These are phyloP conservation scores for Pollimyrus isidori DNA, from an alignment of 2,113 vertebrate genomes.

Conservation along the genomic window DNA sequence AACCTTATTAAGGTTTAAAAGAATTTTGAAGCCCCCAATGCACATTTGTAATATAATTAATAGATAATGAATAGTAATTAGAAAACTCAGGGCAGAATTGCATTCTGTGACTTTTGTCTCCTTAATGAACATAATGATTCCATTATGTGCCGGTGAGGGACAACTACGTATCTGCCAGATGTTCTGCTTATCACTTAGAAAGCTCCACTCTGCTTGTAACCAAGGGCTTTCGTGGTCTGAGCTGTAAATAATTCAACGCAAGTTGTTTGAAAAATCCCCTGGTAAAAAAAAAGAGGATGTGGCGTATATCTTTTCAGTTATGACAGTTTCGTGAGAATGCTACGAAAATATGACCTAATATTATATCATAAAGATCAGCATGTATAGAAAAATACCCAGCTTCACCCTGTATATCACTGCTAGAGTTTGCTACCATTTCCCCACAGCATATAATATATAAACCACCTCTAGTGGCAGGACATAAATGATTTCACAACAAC, in stretches of 20 bases:
- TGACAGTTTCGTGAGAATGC: neutral
- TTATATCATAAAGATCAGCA: neutral
- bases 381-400: neutral
- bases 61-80: constrained; percentile 49
- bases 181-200: constrained; percentile 51
- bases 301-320: neutral
- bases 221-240: neutral
- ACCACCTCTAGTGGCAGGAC: neutral
- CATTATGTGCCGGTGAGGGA: constrained; percentile 56
- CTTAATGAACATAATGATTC: constrained; percentile 56
- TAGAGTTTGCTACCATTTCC: neutral
- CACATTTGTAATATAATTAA: neutral
- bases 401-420: neutral
- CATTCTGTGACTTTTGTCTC: constrained; percentile 43
- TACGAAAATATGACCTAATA: neutral
- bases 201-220: constrained; percentile 34
- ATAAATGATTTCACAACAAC: neutral
- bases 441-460: neutral
- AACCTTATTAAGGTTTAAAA: neutral
- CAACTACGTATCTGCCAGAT: constrained; percentile 43
- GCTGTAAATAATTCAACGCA: neutral
- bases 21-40: neutral
- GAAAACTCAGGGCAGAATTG: constrained; percentile 45
- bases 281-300: neutral
- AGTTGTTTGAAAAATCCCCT: neutral